These are phyloP conservation scores for Heterodera carotae DNA, from an alignment of 1,140 invertebrate species.

Conservation along the genomic window DNA sequence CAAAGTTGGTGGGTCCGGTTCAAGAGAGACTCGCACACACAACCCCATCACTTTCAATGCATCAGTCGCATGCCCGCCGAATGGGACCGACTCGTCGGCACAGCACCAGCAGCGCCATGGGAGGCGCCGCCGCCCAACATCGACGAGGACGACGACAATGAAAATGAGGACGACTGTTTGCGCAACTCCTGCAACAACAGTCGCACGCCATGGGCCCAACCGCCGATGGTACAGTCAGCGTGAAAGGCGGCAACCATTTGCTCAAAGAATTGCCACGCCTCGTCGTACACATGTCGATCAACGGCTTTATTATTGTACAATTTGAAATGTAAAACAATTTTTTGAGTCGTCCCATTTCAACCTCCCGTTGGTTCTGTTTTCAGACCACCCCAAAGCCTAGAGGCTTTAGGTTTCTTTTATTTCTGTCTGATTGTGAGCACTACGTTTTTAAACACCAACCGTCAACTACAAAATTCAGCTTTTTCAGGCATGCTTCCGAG, in stretches of 20 bases:
- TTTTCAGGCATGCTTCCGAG: constrained; percentile 53
- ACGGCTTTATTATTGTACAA: constrained; percentile 52
- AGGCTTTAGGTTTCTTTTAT: too few species aligned
- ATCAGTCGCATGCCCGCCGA: constrained; percentile 27
- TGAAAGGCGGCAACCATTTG: constrained; percentile 45
- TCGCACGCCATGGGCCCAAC: constrained; percentile 53
- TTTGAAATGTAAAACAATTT: neutral
- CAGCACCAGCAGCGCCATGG: too few species aligned
- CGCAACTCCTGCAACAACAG: constrained; percentile 42
- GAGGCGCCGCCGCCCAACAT: too few species aligned
- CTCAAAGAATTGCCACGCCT: constrained; percentile 51
- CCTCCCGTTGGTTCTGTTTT: too few species aligned
- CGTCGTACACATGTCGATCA: constrained; percentile 52
- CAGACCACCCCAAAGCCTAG: too few species aligned
- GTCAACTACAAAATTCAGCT: constrained; percentile 56
- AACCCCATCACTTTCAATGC: neutral
- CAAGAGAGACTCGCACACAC: too few species aligned
- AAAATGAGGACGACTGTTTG: neutral
- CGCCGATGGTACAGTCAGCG: constrained; percentile 32
- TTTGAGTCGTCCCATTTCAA: too few species aligned
- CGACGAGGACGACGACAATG: too few species aligned
- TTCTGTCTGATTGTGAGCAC: too few species aligned
- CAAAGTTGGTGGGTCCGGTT: too few species aligned
- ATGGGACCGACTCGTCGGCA: constrained; percentile 10
- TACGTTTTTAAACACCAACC: constrained; percentile 31